These are phyloP conservation scores for Turritopsis dohrnii DNA, from an alignment of 30 jellyfish, hydroid and myxozoan genomes.

Conservation along the genomic window DNA sequence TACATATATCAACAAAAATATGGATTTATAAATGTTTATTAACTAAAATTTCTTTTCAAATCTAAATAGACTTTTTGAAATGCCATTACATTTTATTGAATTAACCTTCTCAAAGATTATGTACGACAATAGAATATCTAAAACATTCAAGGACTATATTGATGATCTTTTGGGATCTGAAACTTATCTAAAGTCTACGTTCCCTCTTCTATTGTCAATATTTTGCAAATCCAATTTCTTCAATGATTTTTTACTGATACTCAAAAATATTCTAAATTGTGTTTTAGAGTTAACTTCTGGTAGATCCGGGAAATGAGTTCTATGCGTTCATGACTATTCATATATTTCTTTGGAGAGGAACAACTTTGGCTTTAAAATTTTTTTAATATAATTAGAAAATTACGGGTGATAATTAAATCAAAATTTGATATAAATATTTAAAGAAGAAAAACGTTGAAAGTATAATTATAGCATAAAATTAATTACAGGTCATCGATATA, in stretches of 20 bases:
- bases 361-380: not conserved
- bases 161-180: not conserved
- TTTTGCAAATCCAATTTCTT: not conserved
- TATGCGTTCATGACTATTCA: not conserved
- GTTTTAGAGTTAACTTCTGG: not conserved
- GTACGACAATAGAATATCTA: not conserved
- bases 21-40: not conserved
- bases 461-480: not conserved
- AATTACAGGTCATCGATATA: not conserved
- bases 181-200: not conserved
- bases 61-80: not conserved
- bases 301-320: not conserved
- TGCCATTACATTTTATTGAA: not conserved
- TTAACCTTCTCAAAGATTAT: not conserved
- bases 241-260: not conserved
- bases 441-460: not conserved
- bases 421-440: too few species aligned
- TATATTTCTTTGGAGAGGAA: not conserved
- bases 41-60: not conserved
- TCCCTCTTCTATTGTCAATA: not conserved
- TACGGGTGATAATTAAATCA: not conserved
- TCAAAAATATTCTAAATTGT: not conserved
- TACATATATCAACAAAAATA: not conserved
- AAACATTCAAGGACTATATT: not conserved
- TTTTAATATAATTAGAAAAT: not conserved